Conservation (phyloP, 1,140 invertebrate genomes). For the Atopsyche davidsoni region DNA sequence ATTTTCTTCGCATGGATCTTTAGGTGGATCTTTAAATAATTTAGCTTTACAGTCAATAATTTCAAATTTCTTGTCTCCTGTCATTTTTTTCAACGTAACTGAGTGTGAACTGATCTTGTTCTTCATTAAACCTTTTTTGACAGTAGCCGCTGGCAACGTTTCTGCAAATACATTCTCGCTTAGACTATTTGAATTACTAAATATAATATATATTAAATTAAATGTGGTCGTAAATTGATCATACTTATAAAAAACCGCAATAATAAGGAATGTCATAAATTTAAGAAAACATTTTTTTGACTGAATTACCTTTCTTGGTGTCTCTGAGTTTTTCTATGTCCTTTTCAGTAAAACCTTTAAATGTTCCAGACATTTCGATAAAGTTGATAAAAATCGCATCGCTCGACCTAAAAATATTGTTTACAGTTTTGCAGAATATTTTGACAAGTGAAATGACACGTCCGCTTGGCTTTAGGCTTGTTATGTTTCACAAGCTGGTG, state of each 20-base stretch:
- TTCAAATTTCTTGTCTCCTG: conserved; percentile 20
- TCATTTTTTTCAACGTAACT: conserved; percentile 17
- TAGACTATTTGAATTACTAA: not conserved
- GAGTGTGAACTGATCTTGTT: conserved; percentile 12
- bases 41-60: conserved; percentile 19
- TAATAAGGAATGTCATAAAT: not conserved
- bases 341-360: conserved; percentile 29
- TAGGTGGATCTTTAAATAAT: conserved; percentile 15
- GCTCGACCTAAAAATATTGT: too few species aligned
- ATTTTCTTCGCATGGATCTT: not conserved
- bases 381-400: too few species aligned
- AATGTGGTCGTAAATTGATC: conserved; percentile 1
- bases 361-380: conserved; percentile 27
- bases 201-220: conserved; percentile 1
- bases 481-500: too few species aligned
- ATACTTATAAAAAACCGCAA: conserved; percentile 5
- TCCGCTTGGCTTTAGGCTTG: too few species aligned
- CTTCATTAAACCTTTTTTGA: conserved; percentile 16
- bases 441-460: too few species aligned
- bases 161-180: not conserved
- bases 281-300: not conserved
- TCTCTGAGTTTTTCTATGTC: conserved; percentile 28
- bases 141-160: not conserved
- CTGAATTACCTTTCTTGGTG: conserved; percentile 10
- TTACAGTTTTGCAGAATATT: too few species aligned